These are phyloP conservation scores for human DNA, from an alignment of 2,113 vertebrate genomes.

Conservation along the genomic window GRCh38 chr6:14601501-14602000, in stretches of 20 bases:
- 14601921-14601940: slow-evolving; percentile 66
- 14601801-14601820: slow-evolving; percentile 60
- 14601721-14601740: background rate
- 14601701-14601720: background rate
- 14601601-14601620: background rate
- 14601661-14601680: background rate
- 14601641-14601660: background rate
- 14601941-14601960: slow-evolving; percentile 62
- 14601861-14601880: slow-evolving; percentile 31
- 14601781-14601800: background rate
- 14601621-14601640: accelerated
- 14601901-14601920: slow-evolving; percentile 66
- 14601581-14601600: background rate
- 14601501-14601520: slow-evolving; percentile 81
- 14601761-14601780: background rate
- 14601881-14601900: slow-evolving; percentile 57
- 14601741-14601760: background rate
- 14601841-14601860: slow-evolving; percentile 53
- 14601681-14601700: background rate
- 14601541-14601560: slow-evolving; percentile 68
- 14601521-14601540: slow-evolving; percentile 76
- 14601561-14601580: slow-evolving; percentile 26
- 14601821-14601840: slow-evolving; percentile 59
- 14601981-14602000: slow-evolving; percentile 46
- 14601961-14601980: slow-evolving; percentile 44